Evolutionary conservation across 2,113 vertebrate genomes (phyloP), one percentile per base, ranked within the genome.

Genomic region (Progne subis): DNA sequence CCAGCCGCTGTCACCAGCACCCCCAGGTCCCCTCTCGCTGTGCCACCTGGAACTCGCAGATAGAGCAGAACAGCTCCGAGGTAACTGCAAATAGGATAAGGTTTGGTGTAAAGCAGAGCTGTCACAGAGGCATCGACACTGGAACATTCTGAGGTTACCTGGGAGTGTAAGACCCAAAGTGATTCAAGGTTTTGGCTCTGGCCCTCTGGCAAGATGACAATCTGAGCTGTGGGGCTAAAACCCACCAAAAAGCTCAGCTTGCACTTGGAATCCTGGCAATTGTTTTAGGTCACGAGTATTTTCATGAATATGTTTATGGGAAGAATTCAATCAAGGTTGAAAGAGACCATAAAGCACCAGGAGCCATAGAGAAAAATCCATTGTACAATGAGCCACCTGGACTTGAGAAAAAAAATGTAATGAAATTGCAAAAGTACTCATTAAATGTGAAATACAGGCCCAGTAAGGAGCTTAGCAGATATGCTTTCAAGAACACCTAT

Each of bases 371-470:
- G 76, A 29, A 88, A 94, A 94, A 95, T 53, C 96, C 85, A 88
- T 94, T 93, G 96, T 96, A 96, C 95, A 96, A 93, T 60, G 85
- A 96, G 72, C 94, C 95, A 95, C 95, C 92, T 96, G 96, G 95
- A 96, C 93, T 94, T 94, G 52, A 90, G 90, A 63, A 77, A 93
- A 86, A 86, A 96, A 94, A 94, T 43, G 95, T 96, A 96, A 97
- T 97, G 95, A 97, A 96, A 95, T 88, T 93, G 95, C 82, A 94
- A 88, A 96, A 92, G 92, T 96, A 90, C 94, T 95, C 94, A 96
- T 95, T 96, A 96, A 96, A 97, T 84, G 87, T 96, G 94, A 96
- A 97, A 97, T 94, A 96, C 94, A 94, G 94, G 81, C 72, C 92
- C 86, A 90, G 96, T 90, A 96, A 95, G 90, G 91, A 96, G 91